Base-by-base conservation (phyloP, 2,888 invertebrate genomes). In the Tortrix viridana region DNA sequence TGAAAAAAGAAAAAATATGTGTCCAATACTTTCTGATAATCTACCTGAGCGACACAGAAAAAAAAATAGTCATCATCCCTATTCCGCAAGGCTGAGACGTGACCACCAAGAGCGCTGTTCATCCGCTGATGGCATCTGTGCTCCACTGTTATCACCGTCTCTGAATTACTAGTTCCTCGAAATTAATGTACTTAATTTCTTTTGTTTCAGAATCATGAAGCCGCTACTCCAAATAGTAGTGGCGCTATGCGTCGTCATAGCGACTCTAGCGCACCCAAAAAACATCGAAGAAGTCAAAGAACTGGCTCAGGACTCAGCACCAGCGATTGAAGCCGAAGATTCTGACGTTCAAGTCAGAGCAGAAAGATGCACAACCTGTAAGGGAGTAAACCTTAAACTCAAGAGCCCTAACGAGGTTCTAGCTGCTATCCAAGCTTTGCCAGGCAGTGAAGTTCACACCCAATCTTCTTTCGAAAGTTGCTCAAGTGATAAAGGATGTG, bases 171-270 rank as follows among this genome's bases (percentile, higher is more conserved):
- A 1, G 26, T 26, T 3, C 26, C 5, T 46, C 23, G 6, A 19
- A 32, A 37, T 22, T 47, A 47, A 44, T 41, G 44, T 41, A 22
- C 9, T 38, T 6, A 20, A n/a, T 60, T 65, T 60, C 50, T 37
- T 59, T 89, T 87, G 84, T 89, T 88, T 26, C 88, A 89, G 89
- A 84, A 89, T 70, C 68, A 92, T 92, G 92, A 91, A 86, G 88
- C 90, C 90, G 79, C 89, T 90, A 82, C 84, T 84, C 58, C 57
- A 74, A 70, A 79, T 84, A 81, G 88, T 89, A 84, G 90, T 84
- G 74, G 85, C 85, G 69, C 70, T 90, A 71, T 79, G 82, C 77
- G 76, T 91, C 73, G 75, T 89, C 54, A 65, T 87, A 60, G 69
- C 84, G 67, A 74, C 78, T 57, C 77, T 72, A 60, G 88, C 89